A percentile compares a stretch with the other conserved stretches of the same genome.
These are phyloP conservation scores for Fratercula arctica DNA, from an alignment of 2,797 vertebrate species.

Conservation along the genomic window DNA sequence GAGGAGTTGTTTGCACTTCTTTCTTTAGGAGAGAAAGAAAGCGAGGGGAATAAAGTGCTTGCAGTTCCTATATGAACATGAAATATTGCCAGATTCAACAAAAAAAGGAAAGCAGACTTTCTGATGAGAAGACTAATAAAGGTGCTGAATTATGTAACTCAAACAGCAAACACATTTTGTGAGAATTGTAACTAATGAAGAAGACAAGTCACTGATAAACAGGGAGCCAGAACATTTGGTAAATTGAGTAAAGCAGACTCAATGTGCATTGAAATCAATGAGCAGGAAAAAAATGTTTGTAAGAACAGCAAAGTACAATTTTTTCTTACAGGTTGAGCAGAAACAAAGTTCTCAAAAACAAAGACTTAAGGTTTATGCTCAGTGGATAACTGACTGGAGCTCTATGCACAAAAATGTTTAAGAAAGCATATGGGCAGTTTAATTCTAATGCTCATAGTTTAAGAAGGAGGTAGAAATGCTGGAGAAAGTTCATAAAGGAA, in stretches of 20 bases:
- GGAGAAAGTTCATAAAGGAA: not conserved
- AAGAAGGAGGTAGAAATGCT: not conserved
- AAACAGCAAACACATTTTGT: not conserved
- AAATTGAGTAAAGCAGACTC: not conserved
- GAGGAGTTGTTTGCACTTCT: not conserved
- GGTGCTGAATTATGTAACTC: not conserved
- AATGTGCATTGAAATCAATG: not conserved
- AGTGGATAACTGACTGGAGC: not conserved
- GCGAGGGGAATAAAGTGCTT: not conserved
- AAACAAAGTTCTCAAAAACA: not conserved
- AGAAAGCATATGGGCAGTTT: not conserved
- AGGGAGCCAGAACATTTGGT: not conserved
- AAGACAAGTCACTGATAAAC: not conserved
- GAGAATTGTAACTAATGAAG: not conserved
- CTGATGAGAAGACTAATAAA: not conserved
- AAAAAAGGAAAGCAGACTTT: not conserved
- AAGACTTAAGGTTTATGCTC: not conserved
- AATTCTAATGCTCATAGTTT: not conserved
- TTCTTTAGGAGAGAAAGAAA: not conserved
- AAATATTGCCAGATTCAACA: not conserved
- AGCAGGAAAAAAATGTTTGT: not conserved
- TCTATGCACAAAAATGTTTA: not conserved
- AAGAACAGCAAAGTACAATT: not conserved
- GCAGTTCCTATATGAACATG: not conserved
- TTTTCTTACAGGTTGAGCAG: not conserved